Evolutionary conservation across 2,797 vertebrate genomes (phyloP), one percentile per base, ranked within the genome.

Genomic region (Pyrocephalus nanus): DNA sequence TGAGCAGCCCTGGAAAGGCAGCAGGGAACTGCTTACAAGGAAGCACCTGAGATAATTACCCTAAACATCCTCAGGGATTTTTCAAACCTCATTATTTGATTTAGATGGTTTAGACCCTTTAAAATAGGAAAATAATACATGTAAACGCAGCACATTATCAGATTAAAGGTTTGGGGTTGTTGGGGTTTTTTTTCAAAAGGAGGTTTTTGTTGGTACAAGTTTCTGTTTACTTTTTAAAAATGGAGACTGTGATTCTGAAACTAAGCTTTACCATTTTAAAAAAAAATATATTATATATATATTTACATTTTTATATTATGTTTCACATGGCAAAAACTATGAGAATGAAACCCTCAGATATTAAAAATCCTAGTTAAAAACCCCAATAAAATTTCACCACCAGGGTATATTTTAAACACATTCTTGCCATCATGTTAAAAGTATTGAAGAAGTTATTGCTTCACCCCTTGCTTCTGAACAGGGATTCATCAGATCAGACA

Each of bases 21-120:
- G 42, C 5, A 77, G 26, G 62, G 40, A 90, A 69, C 38, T 54
- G 23, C 40, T 75, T 23, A 62, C 42, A 75, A 69, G 64, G 48
- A 86, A 93, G 36, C 69, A 82, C 40, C 85, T 66, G 65, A 91
- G 66, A 81, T 74, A 93, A 94, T 93, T 93, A 86, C 69, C 17
- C 69, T 89, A 85, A 89, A 95, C n/a, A 82, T 65, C 93, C 93
- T 71, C 72, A 74, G 61, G 69, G 74, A 36, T 65, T 89, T 95
- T 93, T 82, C 67, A 93, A 80, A 80, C 42, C 36, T 92, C 57
- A 57, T 86, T 83, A 92, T 77, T 78, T 87, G 86, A 92, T 74
- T 85, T 30, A 50, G 76, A 78, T 64, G 53, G 30, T 83, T 93
- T 73, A 94, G 66, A 75, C 40, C 77, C 67, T 86, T 84, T 60